Base-by-base conservation (phyloP, 2,888 invertebrate genomes). In the Nemotelus pantherinus region DNA sequence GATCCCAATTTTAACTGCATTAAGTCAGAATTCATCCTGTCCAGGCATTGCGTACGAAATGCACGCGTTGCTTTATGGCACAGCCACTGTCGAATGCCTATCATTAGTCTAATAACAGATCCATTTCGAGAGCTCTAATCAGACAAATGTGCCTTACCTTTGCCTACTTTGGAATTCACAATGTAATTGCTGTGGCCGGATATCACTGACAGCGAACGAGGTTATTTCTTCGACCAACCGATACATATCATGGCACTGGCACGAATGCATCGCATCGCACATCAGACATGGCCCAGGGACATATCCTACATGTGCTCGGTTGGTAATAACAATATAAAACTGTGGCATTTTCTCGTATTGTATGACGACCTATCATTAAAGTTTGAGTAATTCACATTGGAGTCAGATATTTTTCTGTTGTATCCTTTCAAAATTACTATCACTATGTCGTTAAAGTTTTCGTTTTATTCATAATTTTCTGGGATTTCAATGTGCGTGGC, bases 41-140 rank as follows among this genome's bases (percentile, higher is more conserved):
- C 25, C 25, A 25, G n/a, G 48, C 58, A 60, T 25, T 43, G 25
- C 63, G 63, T 63, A 5, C 41, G 43, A 43, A 43, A 9, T 39
- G 39, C 25, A 39, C 39, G 41, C 53, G 64, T 53, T 44, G 47
- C 65, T 65, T 50, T 65, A 65, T 76, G 53, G 43, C 53, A 76
- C 55, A 67, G 67, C 76, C 65, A 70, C 70, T 50, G 55, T 75
- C 50, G 68, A 79, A 79, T 77, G 77, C 58, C 77, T 77, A 77
- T 79, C 79, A 79, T 79, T 79, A 79, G 77, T 53, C 76, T 79
- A 79, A 79, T 79, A 79, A 79, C 77, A 79, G 41, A 79, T 79
- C 71, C 77, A 72, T 76, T 76, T 79, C 79, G 75, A 79, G 71
- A 75, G 68, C 68, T 68, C 57, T 70, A 77, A 77, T 77, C 71